Conservation (phyloP, 1,140 invertebrate species). For the Drosophila mayri region DNA sequence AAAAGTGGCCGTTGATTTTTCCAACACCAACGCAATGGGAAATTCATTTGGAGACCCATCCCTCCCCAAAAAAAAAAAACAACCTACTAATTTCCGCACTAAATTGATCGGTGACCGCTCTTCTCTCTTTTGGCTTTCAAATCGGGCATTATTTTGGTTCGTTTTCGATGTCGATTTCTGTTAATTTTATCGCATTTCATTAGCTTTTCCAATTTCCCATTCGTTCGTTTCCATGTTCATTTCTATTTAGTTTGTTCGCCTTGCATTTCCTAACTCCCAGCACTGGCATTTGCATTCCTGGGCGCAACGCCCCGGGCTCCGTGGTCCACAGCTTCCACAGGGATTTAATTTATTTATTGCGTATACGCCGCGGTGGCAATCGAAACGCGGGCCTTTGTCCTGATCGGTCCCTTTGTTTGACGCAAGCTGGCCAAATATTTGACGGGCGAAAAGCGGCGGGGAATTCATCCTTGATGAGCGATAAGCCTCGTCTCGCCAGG, state of each 20-base stretch:
- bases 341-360: conserved; percentile 71
- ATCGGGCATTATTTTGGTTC: conserved; percentile 55
- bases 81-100: conserved; percentile 70
- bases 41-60: conserved; percentile 4
- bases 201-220: conserved; percentile 48
- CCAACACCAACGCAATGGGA: neutral
- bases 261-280: conserved; percentile 21
- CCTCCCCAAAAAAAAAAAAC: conserved; percentile 11
- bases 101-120: conserved; percentile 32
- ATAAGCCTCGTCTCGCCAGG: conserved; percentile 47
- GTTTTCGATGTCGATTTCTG: conserved; percentile 39
- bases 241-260: conserved; percentile 16
- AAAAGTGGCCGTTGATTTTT: conserved; percentile 8
- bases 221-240: conserved; percentile 3
- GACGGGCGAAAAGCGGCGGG: conserved; percentile 8
- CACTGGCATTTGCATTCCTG: conserved; percentile 10
- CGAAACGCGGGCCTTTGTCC: conserved; percentile 28
- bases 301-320: neutral
- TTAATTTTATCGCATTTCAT: conserved; percentile 77
- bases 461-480: conserved; percentile 33
- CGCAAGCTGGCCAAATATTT: conserved; percentile 60
- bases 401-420: conserved; percentile 35
- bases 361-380: conserved; percentile 26
- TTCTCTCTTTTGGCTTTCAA: conserved; percentile 2
- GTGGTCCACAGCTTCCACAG: conserved; percentile 26